phyloP scores from a whole-genome alignment of 1,140 invertebrate species.

The Drosophila tani region DNA sequence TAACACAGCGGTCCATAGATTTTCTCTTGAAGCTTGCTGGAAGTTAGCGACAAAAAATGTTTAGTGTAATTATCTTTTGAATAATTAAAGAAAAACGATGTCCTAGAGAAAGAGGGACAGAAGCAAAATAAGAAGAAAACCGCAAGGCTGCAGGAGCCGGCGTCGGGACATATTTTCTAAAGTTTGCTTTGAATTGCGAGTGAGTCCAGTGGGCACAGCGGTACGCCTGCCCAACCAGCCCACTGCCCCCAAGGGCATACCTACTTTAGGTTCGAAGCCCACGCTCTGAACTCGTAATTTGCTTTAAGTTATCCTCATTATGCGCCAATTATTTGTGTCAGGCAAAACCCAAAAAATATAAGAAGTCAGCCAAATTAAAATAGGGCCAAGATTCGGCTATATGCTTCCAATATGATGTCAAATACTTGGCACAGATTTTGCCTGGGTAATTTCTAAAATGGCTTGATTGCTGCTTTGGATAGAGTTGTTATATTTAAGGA shows the following conservation, averaged over 20 bases:
- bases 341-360: constrained; percentile 36
- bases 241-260: constrained; percentile 50
- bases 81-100: constrained; percentile 83
- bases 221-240: not conserved
- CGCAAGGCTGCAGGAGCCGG: constrained; percentile 40
- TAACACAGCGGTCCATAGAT: constrained; percentile 64
- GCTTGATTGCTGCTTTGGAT: not conserved
- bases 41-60: constrained; percentile 67
- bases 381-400: constrained; percentile 31
- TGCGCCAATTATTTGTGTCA: constrained; percentile 79
- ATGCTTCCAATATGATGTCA: constrained; percentile 3
- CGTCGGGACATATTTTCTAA: constrained; percentile 68
- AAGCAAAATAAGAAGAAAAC: constrained; percentile 39
- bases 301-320: constrained; percentile 78
- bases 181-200: constrained; percentile 58
- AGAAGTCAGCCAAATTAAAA: constrained; percentile 58
- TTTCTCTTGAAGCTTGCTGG: constrained; percentile 49
- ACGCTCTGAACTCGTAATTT: constrained; percentile 68
- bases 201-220: constrained; percentile 7
- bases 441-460: constrained; percentile 32
- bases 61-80: constrained; percentile 83
- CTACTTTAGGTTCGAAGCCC: constrained; percentile 52
- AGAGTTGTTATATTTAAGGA: constrained; percentile 6
- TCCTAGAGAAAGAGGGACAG: constrained; percentile 61
- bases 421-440: constrained; percentile 55